Base-by-base conservation (phyloP, 2,888 invertebrate genomes). In the Campopleginae sp. region DNA sequence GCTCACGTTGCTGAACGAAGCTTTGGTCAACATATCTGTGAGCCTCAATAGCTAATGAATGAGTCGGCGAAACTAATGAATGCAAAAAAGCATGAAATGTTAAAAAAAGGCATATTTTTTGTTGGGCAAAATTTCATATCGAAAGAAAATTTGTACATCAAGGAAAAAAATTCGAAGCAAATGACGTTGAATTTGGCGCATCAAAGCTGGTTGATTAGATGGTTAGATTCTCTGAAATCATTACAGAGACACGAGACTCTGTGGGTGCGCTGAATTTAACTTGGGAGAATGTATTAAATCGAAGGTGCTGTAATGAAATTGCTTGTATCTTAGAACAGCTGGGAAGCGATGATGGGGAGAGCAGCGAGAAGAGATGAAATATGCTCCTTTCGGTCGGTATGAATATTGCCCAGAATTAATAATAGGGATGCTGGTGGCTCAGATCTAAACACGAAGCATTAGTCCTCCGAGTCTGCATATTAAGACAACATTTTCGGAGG, bases 201-300 rank as follows among this genome's bases (percentile, higher is more conserved):
- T 70, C 81, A 70, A 75, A 75, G 72, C 65, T 54, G 68, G 81
- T 75, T 84, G 42, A 80, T 81, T 70, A 70, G 76, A 42, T 14
- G 48, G 46, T 31, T 51, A 65, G 31, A 63, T 63, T 63, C 44
- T 27, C 42, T 19, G 27, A 51, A 51, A 27, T 48, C 61, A 70
- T 27, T 61, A 68, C 66, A 19, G 27, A 23, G 51, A 58, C 46
- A 19, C 17, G n/a, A 33, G 51, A 17, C 17, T 23, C 33, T 14
- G 63, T 54, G 74, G 74, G 51, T 46, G 51, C 54, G 74, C 54
- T 75, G 48, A 78, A 72, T 77, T 77, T 68, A 51, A 54, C 66
- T 51, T 74, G 68, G n/a, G 77, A 48, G 84, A 85, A 85, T 85
- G 81, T 81, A 85, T 85, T 81, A 85, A 42, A 51, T 63, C 70